phyloP scores from a whole-genome alignment of 2,888 invertebrate species.

The Drosophila flavopinicola region DNA sequence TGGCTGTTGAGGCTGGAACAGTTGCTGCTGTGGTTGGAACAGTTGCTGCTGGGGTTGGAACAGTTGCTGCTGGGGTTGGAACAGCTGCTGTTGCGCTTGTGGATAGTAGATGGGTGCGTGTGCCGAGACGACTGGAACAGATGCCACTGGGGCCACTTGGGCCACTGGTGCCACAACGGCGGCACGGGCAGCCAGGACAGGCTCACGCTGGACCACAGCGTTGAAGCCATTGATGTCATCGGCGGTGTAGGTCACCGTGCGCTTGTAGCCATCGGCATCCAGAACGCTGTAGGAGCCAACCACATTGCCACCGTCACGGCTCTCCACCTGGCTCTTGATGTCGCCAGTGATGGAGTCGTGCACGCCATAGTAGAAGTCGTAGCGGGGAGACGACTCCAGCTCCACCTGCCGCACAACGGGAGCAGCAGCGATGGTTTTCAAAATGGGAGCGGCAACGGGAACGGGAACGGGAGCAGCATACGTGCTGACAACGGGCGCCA shows the following conservation, averaged over 20 bases:
- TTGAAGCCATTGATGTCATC: slow-evolving; percentile 86
- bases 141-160: slow-evolving; percentile 40
- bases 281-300: slow-evolving; percentile 86
- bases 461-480: slow-evolving; percentile 35
- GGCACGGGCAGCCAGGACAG: slow-evolving; percentile 67
- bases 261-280: slow-evolving; percentile 86
- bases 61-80: slow-evolving; percentile 31
- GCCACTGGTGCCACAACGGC: slow-evolving; percentile 55
- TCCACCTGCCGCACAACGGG: slow-evolving; percentile 73
- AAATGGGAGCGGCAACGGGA: slow-evolving; percentile 36
- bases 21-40: slow-evolving; percentile 45
- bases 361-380: slow-evolving; percentile 85
- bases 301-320: slow-evolving; percentile 85
- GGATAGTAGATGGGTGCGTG: slow-evolving; percentile 65
- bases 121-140: slow-evolving; percentile 12
- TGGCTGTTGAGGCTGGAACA: slow-evolving; percentile 27
- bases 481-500: slow-evolving; percentile 29
- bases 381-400: slow-evolving; percentile 78
- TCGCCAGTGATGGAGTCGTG: slow-evolving; percentile 86
- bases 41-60: slow-evolving; percentile 54
- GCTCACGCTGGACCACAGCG: slow-evolving; percentile 86
- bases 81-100: slow-evolving; percentile 46
- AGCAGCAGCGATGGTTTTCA: slow-evolving; percentile 41
- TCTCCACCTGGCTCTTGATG: slow-evolving; percentile 85
- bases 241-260: slow-evolving; percentile 86